Conservation (phyloP, 1,140 invertebrate species). For the Penaeus japonicus region DNA sequence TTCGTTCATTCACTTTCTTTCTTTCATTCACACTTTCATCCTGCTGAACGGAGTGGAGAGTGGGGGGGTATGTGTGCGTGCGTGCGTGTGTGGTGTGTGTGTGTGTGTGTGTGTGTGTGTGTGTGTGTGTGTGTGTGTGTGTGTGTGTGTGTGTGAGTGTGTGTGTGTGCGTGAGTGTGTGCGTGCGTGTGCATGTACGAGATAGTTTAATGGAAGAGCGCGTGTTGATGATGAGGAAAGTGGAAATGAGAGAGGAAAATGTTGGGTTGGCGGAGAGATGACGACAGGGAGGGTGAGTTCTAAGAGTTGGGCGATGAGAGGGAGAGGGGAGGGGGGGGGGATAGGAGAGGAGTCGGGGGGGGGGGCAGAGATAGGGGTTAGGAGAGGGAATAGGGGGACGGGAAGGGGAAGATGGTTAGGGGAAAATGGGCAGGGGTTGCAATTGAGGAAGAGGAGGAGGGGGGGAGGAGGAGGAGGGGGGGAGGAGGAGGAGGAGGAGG, state of each 20-base stretch:
- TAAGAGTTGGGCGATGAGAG: background rate
- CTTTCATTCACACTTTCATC: background rate
- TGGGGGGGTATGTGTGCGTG: no score
- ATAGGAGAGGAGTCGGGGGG: background rate
- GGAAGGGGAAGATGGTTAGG: background rate
- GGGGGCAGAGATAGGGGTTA: background rate
- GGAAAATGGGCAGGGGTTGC: background rate
- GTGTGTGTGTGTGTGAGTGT: no score
- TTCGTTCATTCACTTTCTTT: background rate
- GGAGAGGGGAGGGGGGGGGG: background rate
- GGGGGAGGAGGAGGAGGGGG: background rate
- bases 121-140: background rate
- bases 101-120: background rate
- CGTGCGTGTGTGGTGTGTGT: background rate
- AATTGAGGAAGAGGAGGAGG: background rate
- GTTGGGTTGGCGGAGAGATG: no score
- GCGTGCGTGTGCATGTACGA: background rate
- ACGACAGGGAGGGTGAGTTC: background rate
- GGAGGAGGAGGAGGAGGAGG: background rate
- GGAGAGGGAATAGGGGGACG: background rate
- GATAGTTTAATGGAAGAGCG: background rate
- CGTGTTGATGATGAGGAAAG: no score
- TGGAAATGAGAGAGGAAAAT: no score
- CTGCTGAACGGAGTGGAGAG: no score
- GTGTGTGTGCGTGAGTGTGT: no score